Evolutionary conservation across 2,113 vertebrate species (phyloP).

Genomic region (Lanius collurio): DNA sequence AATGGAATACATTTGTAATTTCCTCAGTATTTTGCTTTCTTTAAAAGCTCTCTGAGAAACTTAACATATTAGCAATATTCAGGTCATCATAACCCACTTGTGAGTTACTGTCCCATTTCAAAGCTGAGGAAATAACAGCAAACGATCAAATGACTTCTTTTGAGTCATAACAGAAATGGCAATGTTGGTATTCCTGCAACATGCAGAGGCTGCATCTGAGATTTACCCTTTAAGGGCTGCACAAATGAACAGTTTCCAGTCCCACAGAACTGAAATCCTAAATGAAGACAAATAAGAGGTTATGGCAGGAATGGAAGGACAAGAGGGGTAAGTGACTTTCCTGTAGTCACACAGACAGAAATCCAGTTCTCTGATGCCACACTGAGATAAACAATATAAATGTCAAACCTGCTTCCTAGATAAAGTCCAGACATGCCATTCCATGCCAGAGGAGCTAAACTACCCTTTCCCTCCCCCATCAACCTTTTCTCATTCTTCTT

Average conservation of each 20-base stretch:
- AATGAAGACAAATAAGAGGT: not conserved
- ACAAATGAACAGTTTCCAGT: not conserved
- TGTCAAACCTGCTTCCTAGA: slow-evolving; percentile 18
- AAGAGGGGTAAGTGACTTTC: not conserved
- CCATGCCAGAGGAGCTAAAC: not conserved
- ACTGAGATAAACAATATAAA: slow-evolving; percentile 14
- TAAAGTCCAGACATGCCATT: not conserved
- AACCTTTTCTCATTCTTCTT: not conserved
- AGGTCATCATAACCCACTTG: not conserved
- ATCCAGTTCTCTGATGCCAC: not conserved
- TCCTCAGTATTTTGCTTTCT: not conserved
- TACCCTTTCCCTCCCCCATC: not conserved
- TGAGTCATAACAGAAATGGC: not conserved
- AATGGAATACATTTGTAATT: not conserved
- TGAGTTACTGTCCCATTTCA: not conserved
- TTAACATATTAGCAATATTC: not conserved
- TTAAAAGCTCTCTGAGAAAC: not conserved
- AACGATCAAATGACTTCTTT: not conserved
- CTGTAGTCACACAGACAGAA: not conserved
- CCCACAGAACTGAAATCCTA: not conserved
- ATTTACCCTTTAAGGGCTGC: not conserved
- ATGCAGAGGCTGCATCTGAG: not conserved
- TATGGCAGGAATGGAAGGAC: not conserved
- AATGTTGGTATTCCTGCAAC: not conserved
- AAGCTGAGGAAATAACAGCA: not conserved